These are phyloP conservation scores for Microcebus lehilahytsara DNA, from an alignment of 2,113 vertebrate genomes.

Conservation along the genomic window DNA sequence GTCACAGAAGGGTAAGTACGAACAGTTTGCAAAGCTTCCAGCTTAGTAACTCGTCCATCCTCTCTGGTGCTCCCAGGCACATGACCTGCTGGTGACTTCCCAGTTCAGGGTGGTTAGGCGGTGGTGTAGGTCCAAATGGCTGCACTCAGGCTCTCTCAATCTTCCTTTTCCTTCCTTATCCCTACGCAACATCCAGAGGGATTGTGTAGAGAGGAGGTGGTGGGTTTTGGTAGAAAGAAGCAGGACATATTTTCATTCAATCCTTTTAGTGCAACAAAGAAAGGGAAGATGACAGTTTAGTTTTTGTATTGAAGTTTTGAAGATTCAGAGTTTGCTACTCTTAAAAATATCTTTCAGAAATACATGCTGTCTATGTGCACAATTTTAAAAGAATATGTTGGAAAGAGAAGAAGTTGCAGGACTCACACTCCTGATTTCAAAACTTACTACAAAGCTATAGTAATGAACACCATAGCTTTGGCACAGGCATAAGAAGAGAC, in stretches of 20 bases:
- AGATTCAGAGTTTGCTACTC: background rate
- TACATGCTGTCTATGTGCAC: background rate
- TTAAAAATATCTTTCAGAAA: conserved; percentile 8
- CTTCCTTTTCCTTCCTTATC: too few relatives aligned
- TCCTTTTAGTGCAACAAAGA: background rate
- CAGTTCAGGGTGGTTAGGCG: too few relatives aligned
- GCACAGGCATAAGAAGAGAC: background rate
- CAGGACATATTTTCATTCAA: background rate
- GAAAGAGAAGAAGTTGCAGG: background rate
- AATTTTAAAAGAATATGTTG: background rate
- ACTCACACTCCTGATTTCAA: background rate
- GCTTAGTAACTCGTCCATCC: too few relatives aligned
- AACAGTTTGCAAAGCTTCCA: too few relatives aligned
- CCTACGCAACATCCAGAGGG: background rate
- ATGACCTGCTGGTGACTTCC: too few relatives aligned
- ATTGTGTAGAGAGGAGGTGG: background rate
- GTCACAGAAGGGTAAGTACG: too few relatives aligned
- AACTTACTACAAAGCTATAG: background rate
- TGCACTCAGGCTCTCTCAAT: too few relatives aligned
- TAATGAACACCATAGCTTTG: background rate
- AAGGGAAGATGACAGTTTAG: background rate
- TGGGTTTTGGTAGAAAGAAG: background rate
- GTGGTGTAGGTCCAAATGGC: too few relatives aligned
- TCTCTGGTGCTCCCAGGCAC: too few relatives aligned
- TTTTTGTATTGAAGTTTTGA: background rate